Percentiles rank a stretch among this genome's conserved stretches.
Evolutionary conservation across 2,113 vertebrate genomes (phyloP).

Genomic region (Morone chrysops): DNA sequence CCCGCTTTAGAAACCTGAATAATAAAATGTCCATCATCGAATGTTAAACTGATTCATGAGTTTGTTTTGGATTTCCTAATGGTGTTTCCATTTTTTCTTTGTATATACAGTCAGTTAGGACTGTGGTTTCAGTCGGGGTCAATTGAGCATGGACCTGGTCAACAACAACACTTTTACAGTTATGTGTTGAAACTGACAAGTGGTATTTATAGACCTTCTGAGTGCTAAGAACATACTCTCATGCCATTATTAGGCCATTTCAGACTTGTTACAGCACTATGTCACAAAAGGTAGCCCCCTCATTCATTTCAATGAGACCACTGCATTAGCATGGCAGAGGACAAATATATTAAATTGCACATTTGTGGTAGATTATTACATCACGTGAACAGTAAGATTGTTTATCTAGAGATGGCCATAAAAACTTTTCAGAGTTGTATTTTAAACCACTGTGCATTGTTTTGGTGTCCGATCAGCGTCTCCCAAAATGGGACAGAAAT

Average conservation of each 20-base stretch:
- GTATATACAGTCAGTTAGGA: background rate
- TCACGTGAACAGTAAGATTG: background rate
- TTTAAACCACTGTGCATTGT: background rate
- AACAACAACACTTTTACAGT: background rate
- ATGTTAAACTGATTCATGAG: background rate
- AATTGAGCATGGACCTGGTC: background rate
- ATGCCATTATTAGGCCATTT: background rate
- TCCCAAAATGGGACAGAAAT: no score
- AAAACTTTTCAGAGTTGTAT: no score
- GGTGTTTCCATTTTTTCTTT: background rate
- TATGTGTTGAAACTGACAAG: background rate
- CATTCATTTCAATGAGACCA: constrained; percentile 9
- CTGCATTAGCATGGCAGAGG: background rate
- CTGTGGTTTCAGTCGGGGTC: background rate
- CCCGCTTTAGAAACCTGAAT: background rate
- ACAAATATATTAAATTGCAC: no score
- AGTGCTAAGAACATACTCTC: background rate
- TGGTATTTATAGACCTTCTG: background rate
- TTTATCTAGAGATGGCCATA: background rate
- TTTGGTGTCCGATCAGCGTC: background rate
- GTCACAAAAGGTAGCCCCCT: background rate
- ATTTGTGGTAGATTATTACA: background rate
- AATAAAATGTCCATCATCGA: background rate
- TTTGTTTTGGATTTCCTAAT: background rate
- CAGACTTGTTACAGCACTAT: background rate